Conservation (phyloP, 64 coral and sea anemone genomes). For the Catalaphyllia jardinei region DNA sequence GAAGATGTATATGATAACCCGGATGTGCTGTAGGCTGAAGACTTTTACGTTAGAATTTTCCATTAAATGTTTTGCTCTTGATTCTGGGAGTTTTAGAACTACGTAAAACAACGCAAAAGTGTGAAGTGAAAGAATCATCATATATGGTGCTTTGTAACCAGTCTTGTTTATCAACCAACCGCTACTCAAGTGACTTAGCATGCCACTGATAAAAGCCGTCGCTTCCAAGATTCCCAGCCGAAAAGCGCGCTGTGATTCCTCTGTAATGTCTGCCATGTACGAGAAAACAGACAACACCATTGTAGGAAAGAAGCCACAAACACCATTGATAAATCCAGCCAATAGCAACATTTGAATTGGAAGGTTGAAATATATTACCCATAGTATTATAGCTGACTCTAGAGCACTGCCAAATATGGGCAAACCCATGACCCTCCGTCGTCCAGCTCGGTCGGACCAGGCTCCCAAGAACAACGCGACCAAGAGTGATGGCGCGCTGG, state of each 20-base stretch:
- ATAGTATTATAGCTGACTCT: constrained; percentile 80
- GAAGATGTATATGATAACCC: constrained; percentile 78
- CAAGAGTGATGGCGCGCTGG: constrained; percentile 84
- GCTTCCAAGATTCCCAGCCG: constrained; percentile 90
- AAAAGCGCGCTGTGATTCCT: constrained; percentile 92
- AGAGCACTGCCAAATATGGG: constrained; percentile 94
- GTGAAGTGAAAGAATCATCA: constrained; percentile 79
- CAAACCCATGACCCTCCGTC: constrained; percentile 82
- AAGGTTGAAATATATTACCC: constrained; percentile 79
- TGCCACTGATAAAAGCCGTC: constrained; percentile 90
- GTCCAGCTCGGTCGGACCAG: constrained; percentile 91
- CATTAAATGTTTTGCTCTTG: constrained; percentile 62
- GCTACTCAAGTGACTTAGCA: constrained; percentile 93
- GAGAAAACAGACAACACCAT: constrained; percentile 93
- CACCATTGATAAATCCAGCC: constrained; percentile 84
- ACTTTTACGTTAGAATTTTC: constrained; percentile 57
- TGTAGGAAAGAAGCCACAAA: constrained; percentile 93
- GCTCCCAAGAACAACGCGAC: constrained; percentile 90
- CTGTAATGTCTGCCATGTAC: constrained; percentile 93
- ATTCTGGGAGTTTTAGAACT: constrained; percentile 84
- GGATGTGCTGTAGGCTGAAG: constrained; percentile 73
- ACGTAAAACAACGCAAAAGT: constrained; percentile 85
- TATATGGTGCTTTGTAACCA: constrained; percentile 80
- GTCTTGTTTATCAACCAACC: constrained; percentile 85
- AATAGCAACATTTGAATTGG: constrained; percentile 76